Conservation (phyloP, 1,140 invertebrate species). For the Drosophila saltans region DNA sequence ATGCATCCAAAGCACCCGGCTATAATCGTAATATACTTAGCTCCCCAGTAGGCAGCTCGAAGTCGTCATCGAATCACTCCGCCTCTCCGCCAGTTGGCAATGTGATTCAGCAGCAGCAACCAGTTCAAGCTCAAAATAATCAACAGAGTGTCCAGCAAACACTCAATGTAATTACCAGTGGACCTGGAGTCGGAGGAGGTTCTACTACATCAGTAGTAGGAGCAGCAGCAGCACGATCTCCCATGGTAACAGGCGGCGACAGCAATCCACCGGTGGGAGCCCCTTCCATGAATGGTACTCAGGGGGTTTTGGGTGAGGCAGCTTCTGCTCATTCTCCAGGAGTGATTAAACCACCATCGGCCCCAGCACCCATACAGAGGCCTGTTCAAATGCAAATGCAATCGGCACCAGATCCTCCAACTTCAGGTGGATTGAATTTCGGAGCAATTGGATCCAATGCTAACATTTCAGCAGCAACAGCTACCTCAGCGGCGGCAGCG, state of each 20-base stretch:
- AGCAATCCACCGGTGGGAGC: conserved; percentile 5
- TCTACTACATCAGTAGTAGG: conserved; percentile 22
- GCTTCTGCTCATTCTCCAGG: conserved; percentile 82
- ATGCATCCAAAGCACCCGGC: conserved; percentile 92
- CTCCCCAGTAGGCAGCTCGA: conserved; percentile 88
- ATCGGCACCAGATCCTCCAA: conserved; percentile 28
- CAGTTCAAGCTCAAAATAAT: conserved; percentile 26
- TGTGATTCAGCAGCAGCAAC: conserved; percentile 54
- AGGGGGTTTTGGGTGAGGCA: conserved; percentile 32
- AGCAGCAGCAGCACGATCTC: conserved; percentile 57
- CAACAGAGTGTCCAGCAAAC: conserved; percentile 66
- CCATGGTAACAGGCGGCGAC: conserved; percentile 46
- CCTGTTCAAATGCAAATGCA: conserved; percentile 54
- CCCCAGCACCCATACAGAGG: conserved; percentile 66
- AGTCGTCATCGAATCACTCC: conserved; percentile 85
- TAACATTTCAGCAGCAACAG: too few species aligned
- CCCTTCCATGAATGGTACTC: conserved; percentile 52
- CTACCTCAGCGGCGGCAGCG: conserved; percentile 12
- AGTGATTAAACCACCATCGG: conserved; percentile 73
- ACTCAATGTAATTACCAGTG: conserved; percentile 69
- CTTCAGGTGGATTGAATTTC: conserved; percentile 35
- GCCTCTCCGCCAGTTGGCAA: conserved; percentile 83
- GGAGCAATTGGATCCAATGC: conserved; percentile 66
- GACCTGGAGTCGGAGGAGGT: conserved; percentile 33
- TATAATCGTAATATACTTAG: conserved; percentile 89